A percentile compares a stretch with the other conserved stretches of the same genome.
Conservation (phyloP, 2,888 invertebrate genomes). For the Ichneumon xanthorius region DNA sequence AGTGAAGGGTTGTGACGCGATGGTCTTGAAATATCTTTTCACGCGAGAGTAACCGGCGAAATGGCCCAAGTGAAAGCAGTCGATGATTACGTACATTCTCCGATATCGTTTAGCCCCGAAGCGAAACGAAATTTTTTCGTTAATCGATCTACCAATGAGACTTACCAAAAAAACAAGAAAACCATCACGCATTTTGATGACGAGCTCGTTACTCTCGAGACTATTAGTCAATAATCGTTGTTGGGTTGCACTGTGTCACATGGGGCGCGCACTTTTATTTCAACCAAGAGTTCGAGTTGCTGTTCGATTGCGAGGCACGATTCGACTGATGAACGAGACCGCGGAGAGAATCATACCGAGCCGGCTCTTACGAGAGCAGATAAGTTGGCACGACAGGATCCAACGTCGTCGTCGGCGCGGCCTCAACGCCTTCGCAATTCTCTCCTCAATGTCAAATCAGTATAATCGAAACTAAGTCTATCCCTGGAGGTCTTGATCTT, state of each 20-base stretch:
- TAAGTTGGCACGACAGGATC: slow-evolving; percentile 48
- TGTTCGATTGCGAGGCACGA: slow-evolving; percentile 59
- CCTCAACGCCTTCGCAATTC: slow-evolving; percentile 63
- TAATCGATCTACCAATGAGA: slow-evolving; percentile 7
- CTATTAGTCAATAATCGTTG: neutral
- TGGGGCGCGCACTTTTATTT: slow-evolving; percentile 6
- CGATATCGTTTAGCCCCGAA: neutral
- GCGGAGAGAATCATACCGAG: slow-evolving; percentile 29
- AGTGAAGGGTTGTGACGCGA: slow-evolving; percentile 2
- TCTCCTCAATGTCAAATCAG: slow-evolving; percentile 47
- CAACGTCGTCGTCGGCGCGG: slow-evolving; percentile 27
- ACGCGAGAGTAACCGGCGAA: neutral
- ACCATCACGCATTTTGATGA: slow-evolving; percentile 36
- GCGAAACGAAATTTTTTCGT: neutral
- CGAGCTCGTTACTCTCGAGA: neutral
- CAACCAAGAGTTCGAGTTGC: neutral
- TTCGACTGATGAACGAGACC: slow-evolving; percentile 63
- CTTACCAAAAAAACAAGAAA: slow-evolving; percentile 53
- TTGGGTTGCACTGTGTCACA: neutral
- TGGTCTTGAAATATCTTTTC: neutral
- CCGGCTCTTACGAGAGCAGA: slow-evolving; percentile 56
- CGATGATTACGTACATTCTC: neutral
- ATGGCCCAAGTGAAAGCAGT: neutral
- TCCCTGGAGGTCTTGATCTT: neutral
- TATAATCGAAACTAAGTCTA: neutral